Evolutionary conservation across 1,140 invertebrate genomes (phyloP).

Genomic region (Colletes gigas): DNA sequence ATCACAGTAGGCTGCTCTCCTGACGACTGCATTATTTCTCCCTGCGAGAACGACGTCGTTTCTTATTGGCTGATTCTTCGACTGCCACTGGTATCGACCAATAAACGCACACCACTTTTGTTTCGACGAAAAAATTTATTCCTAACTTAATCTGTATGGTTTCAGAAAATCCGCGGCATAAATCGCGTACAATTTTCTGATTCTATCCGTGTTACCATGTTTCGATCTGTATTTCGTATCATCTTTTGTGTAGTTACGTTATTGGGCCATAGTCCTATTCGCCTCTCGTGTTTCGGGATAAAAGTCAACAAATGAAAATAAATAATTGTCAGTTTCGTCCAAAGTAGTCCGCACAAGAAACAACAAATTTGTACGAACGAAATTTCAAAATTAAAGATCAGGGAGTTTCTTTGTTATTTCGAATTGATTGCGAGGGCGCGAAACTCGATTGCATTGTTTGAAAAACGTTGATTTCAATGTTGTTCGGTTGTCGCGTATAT

Average conservation of each 20-base stretch:
- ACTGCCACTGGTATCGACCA: not conserved
- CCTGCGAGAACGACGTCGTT: slow-evolving; percentile 1
- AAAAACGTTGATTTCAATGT: too few species aligned
- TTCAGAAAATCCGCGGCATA: not conserved
- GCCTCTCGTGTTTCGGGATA: not conserved
- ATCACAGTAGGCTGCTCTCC: slow-evolving; percentile 25
- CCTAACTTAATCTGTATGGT: not conserved
- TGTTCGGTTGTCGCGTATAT: not conserved
- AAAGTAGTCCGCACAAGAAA: too few species aligned
- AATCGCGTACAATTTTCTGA: too few species aligned
- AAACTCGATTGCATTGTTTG: not conserved
- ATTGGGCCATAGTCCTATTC: too few species aligned
- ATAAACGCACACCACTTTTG: not conserved
- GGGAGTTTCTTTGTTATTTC: not conserved
- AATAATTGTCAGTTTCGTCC: not conserved
- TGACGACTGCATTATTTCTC: slow-evolving; percentile 32
- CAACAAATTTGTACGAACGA: too few species aligned
- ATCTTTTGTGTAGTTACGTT: not conserved
- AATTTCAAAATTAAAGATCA: too few species aligned
- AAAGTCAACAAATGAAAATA: not conserved
- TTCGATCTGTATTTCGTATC: not conserved
- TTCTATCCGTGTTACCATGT: not conserved
- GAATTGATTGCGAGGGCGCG: not conserved
- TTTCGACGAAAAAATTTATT: not conserved
- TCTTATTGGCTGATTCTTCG: slow-evolving; percentile 10